Conservation (phyloP, 2,797 vertebrate genomes). For the Scomberomorus guttatus region DNA sequence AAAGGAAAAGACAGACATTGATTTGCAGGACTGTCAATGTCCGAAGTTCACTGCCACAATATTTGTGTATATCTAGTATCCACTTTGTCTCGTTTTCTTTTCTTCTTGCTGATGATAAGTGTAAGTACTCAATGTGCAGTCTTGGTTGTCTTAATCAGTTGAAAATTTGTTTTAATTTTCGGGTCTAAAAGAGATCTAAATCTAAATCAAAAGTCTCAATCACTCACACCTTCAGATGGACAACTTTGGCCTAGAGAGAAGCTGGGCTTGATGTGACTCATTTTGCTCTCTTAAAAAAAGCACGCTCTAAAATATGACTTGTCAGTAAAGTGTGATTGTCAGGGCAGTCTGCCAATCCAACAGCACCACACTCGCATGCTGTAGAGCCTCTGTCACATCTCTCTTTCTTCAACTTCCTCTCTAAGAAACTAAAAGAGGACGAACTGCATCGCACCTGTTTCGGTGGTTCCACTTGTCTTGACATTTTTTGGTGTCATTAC, state of each 20-base stretch:
- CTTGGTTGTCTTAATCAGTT: not conserved
- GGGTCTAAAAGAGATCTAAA: constrained; percentile 17
- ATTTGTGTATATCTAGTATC: not conserved
- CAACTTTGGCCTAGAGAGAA: constrained; percentile 38
- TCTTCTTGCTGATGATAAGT: not conserved
- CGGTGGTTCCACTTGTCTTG: not conserved
- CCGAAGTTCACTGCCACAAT: not conserved
- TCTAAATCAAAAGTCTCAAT: constrained; percentile 18
- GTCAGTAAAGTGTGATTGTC: constrained; percentile 63
- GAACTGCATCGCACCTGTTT: not conserved
- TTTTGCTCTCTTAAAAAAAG: constrained; percentile 56
- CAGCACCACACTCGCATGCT: constrained; percentile 27
- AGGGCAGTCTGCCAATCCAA: constrained; percentile 57
- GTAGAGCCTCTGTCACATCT: constrained; percentile 48
- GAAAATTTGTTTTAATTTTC: constrained; percentile 16
- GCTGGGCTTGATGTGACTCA: constrained; percentile 27
- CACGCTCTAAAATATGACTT: constrained; percentile 54
- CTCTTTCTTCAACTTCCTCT: constrained; percentile 34
- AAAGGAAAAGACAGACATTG: not conserved
- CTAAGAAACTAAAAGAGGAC: constrained; percentile 9
- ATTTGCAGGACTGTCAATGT: not conserved
- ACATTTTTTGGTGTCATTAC: not conserved
- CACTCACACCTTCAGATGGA: constrained; percentile 24
- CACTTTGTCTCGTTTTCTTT: not conserved
- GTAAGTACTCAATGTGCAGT: not conserved